Percentiles rank a stretch among this genome's conserved stretches.
Conservation (phyloP, 92 coral and sea anemone species). For the Parazoanthus darwini region DNA sequence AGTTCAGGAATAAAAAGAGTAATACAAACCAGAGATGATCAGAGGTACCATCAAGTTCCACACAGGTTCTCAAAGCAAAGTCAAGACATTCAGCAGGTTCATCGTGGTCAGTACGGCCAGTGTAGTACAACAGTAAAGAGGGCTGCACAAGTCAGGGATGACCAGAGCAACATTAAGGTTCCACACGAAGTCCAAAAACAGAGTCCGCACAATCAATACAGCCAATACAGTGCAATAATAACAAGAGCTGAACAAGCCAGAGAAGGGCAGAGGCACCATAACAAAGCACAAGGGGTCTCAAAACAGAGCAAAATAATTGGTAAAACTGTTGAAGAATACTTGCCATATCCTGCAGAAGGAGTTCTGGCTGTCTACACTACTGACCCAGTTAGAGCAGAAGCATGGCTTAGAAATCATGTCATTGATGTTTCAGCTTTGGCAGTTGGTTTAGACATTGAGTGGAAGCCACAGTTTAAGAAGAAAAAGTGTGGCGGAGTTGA, state of each 20-base stretch:
- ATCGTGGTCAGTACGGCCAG: not conserved
- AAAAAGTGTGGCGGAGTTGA: conserved; percentile 84
- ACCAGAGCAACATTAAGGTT: not conserved
- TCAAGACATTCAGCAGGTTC: not conserved
- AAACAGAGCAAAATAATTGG: conserved; percentile 1
- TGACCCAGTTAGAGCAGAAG: conserved; percentile 76
- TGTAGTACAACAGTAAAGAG: not conserved
- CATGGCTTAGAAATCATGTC: conserved; percentile 86
- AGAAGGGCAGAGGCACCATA: not conserved
- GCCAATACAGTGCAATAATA: not conserved
- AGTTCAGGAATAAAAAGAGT: not conserved
- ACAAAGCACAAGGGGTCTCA: not conserved
- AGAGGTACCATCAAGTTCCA: no score
- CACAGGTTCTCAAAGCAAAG: not conserved
- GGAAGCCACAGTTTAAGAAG: conserved; percentile 94
- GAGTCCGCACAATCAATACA: not conserved
- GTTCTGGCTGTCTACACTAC: conserved; percentile 74
- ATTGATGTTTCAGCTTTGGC: conserved; percentile 55
- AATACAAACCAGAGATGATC: conserved; percentile 5
- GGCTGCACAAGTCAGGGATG: not conserved
- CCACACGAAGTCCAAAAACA: not conserved
- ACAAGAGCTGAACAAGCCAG: not conserved
- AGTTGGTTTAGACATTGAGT: conserved; percentile 90
- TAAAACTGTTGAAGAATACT: not conserved
- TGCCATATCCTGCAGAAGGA: conserved; percentile 85